Conservation (phyloP, 1,140 invertebrate species). For the Drosophila athabasca region DNA sequence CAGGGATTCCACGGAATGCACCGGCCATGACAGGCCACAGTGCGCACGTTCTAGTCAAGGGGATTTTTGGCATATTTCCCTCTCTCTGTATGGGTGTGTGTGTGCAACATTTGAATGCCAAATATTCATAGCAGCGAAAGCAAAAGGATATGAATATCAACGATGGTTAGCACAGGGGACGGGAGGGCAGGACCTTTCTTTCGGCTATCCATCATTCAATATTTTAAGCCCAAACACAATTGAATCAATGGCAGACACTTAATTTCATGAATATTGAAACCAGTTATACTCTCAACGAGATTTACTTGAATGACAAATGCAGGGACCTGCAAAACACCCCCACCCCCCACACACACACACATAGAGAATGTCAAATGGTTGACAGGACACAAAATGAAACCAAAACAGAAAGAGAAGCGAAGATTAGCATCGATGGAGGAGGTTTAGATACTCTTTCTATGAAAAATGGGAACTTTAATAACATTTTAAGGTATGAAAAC, state of each 20-base stretch:
- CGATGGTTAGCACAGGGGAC: background rate
- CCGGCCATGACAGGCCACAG: constrained; percentile 44
- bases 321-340: constrained; percentile 22
- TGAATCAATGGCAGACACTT: constrained; percentile 37
- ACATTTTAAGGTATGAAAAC: no score
- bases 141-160: constrained; percentile 19
- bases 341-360: background rate
- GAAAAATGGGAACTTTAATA: background rate
- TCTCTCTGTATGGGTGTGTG: background rate
- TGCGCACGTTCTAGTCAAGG: constrained; percentile 35
- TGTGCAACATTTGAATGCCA: constrained; percentile 52
- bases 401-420: constrained; percentile 6
- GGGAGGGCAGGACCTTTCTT: background rate
- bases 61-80: constrained; percentile 21
- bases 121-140: constrained; percentile 43
- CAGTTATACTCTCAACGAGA: constrained; percentile 50
- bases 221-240: constrained; percentile 33
- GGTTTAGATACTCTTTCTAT: no score
- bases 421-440: background rate
- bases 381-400: constrained; percentile 25
- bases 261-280: constrained; percentile 51
- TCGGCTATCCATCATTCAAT: constrained; percentile 38
- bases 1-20: constrained; percentile 46
- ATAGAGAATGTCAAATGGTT: constrained; percentile 15
- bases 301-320: constrained; percentile 41